These are phyloP conservation scores for Equus quagga DNA, from an alignment of 2,113 vertebrate genomes.

Conservation along the genomic window DNA sequence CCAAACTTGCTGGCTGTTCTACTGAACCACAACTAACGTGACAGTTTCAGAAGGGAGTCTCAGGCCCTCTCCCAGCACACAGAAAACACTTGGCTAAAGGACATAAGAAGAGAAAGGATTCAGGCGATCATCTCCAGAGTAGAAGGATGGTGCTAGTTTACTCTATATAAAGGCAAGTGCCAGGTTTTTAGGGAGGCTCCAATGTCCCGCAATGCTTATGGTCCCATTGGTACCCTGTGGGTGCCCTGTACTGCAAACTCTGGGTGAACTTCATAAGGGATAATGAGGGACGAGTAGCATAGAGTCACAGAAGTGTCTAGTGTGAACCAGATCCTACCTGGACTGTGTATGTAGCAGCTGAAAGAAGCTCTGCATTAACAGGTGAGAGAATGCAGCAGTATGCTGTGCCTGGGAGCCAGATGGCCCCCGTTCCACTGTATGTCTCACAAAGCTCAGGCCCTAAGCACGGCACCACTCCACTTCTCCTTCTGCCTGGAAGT, in stretches of 20 bases:
- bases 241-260: background rate
- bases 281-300: background rate
- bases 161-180: background rate
- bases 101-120: background rate
- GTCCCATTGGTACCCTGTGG: background rate
- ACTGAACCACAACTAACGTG: background rate
- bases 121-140: background rate
- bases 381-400: background rate
- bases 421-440: fast-evolving
- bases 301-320: background rate
- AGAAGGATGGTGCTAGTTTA: background rate
- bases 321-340: background rate
- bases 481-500: background rate
- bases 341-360: background rate
- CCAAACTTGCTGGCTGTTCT: background rate
- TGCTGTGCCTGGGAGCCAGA: background rate
- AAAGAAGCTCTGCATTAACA: background rate
- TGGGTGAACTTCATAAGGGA: background rate
- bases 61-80: background rate
- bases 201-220: background rate
- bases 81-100: background rate
- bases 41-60: background rate
- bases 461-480: background rate
- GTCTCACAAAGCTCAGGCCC: background rate
- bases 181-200: background rate